Base-by-base conservation (phyloP, 2,797 vertebrate genomes). In the Coregonus sp. region DNA sequence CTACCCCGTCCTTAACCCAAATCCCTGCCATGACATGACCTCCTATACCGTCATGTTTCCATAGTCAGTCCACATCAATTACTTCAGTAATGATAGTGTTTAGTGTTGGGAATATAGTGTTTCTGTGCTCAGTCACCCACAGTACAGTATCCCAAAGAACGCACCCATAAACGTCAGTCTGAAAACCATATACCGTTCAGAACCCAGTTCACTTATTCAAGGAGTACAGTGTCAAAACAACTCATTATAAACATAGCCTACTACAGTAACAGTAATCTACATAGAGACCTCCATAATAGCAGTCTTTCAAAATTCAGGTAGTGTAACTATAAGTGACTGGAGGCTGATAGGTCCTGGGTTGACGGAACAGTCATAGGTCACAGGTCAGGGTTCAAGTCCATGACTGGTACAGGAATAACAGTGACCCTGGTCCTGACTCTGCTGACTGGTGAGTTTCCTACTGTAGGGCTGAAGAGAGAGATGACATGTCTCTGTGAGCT, bases 61-160 rank as follows among this genome's bases (percentile, higher is more conserved):
- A 61, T 69, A 33, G 65, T 67, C 65, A 35, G 65, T 18, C 12
- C 15, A 75, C 29, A 51, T 47, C 50, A 75, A 68, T 78, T 78
- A 70, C 51, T 51, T 14, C 31, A 37, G 50, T 74, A 74, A 74
- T 74, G 20, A 74, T 70, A 67, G 72, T 67, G 33, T 78, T 78
- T 63, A 74, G 72, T 67, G 33, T 73, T 78, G 63, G 40, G 37
- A 74, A 47, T 5, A 35, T 33, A 67, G 65, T 67, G 5, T 33
- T 67, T 67, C 12, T 67, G 61, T 20, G 56, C 47, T 74, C 61
- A 74, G 12, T 18, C 37, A 51, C 35, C 20, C 20, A 61, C 59
- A 61, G n/a, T 25, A 20, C 6, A 56, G 5, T 37, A 35, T 37
- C 31, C 72, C 16, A 73, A 33, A 73, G 15, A 73, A 31, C 25